phyloP scores from a whole-genome alignment of 2,797 vertebrate genomes.

The Molossus molossus region DNA sequence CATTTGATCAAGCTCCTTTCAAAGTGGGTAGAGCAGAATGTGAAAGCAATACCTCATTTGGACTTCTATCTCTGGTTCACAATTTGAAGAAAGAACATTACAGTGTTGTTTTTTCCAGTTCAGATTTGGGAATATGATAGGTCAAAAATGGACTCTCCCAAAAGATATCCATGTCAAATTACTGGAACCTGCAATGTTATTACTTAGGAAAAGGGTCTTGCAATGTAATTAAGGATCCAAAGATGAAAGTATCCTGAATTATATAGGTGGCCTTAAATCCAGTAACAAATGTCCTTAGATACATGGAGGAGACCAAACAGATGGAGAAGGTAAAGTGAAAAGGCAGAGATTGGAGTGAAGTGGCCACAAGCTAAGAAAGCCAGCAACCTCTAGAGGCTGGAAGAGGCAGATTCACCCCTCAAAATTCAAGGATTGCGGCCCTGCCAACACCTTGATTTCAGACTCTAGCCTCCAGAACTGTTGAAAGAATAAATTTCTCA shows the following conservation, averaged over 20 bases:
- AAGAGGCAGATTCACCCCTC: neutral
- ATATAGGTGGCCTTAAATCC: neutral
- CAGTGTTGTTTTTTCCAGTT: neutral
- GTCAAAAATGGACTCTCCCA: neutral
- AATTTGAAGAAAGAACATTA: conserved; percentile 16
- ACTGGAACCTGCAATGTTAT: neutral
- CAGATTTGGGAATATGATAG: neutral
- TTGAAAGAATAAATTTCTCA: conserved; percentile 1
- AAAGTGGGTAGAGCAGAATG: neutral
- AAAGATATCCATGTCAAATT: conserved; percentile 44
- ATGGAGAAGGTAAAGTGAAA: neutral
- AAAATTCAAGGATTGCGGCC: neutral
- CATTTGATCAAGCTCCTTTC: conserved; percentile 9
- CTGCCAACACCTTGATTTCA: neutral
- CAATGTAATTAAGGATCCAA: neutral
- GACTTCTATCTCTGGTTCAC: neutral
- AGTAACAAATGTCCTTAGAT: conserved; percentile 36
- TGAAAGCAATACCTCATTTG: conserved; percentile 48
- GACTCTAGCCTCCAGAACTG: neutral
- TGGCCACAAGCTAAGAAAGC: neutral
- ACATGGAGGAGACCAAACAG: neutral
- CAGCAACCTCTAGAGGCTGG: neutral
- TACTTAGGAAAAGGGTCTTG: neutral
- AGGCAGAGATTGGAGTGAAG: neutral
- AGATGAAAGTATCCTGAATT: neutral